These are phyloP conservation scores for Epinephelus fuscoguttatus DNA, from an alignment of 2,113 vertebrate genomes.

Conservation along the genomic window DNA sequence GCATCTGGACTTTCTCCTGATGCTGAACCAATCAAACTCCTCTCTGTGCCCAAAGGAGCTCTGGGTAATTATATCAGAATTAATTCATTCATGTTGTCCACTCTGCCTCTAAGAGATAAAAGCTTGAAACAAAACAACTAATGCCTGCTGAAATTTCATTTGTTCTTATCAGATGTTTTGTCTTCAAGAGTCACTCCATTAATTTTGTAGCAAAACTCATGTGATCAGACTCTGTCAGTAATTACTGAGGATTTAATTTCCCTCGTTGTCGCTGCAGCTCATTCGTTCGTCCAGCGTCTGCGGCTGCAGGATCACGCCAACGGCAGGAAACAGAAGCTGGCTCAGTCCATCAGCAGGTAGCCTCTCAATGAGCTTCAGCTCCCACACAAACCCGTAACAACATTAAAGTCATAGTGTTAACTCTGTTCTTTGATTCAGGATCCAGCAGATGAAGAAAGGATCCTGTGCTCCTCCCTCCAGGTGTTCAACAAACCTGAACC, in stretches of 20 bases:
- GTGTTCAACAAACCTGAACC: constrained; percentile 79
- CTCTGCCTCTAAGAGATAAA: background rate
- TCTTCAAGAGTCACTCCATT: background rate
- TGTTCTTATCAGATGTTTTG: background rate
- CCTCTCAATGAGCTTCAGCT: fast-evolving
- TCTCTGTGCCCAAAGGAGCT: constrained; percentile 79
- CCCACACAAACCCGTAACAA: background rate
- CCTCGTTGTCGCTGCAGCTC: constrained; percentile 54
- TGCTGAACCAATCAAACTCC: constrained; percentile 75
- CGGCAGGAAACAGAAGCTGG: constrained; percentile 84
- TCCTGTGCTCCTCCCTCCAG: constrained; percentile 86
- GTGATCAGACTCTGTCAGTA: too few species aligned
- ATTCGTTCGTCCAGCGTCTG: constrained; percentile 80
- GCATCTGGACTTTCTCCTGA: constrained; percentile 80
- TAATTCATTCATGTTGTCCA: background rate
- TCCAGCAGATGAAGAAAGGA: constrained; percentile 83
- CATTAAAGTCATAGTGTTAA: background rate
- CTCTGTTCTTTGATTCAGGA: constrained; percentile 56
- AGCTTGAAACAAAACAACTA: background rate
- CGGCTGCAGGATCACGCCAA: constrained; percentile 81
- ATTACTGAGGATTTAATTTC: background rate
- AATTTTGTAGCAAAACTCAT: background rate
- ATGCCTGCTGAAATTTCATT: background rate
- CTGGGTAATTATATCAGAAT: constrained; percentile 65
- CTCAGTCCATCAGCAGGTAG: constrained; percentile 82